Evolutionary conservation across 2,888 invertebrate species (phyloP).

Genomic region (Charanyca ferruginea): DNA sequence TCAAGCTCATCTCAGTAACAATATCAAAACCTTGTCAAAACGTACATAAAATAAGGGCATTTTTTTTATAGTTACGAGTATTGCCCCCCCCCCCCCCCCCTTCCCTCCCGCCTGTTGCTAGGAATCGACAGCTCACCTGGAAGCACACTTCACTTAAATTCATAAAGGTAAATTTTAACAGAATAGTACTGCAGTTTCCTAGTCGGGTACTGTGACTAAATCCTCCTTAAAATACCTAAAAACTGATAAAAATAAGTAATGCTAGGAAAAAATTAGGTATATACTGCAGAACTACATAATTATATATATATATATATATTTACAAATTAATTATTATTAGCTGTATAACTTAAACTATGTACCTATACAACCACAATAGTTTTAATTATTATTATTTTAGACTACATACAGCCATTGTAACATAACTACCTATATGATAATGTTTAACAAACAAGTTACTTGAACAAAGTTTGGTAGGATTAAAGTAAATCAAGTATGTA

Average conservation of each 20-base stretch:
- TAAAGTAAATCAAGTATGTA: conserved; percentile 70
- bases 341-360: conserved; percentile 17
- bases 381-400: conserved; percentile 50
- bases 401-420: conserved; percentile 71
- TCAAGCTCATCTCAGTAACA: too few relatives aligned
- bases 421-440: conserved; percentile 73
- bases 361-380: conserved; percentile 46
- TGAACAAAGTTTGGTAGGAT: conserved; percentile 82
- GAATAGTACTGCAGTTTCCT: background rate
- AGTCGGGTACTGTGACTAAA: conserved; percentile 31
- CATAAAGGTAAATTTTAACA: background rate
- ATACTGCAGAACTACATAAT: conserved; percentile 61
- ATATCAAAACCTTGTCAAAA: too few relatives aligned
- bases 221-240: conserved; percentile 1
- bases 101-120: too few relatives aligned
- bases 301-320: conserved; percentile 58
- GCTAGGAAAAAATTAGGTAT: conserved; percentile 23
- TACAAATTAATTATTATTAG: conserved; percentile 50
- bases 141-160: background rate
- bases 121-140: too few relatives aligned
- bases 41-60: too few relatives aligned
- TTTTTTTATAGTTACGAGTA: too few relatives aligned
- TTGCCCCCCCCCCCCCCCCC: too few relatives aligned
- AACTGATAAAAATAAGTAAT: conserved; percentile 23
- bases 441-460: too few relatives aligned